These are phyloP conservation scores for Mamestra configurata DNA, from an alignment of 1,140 invertebrate species.

Conservation along the genomic window DNA sequence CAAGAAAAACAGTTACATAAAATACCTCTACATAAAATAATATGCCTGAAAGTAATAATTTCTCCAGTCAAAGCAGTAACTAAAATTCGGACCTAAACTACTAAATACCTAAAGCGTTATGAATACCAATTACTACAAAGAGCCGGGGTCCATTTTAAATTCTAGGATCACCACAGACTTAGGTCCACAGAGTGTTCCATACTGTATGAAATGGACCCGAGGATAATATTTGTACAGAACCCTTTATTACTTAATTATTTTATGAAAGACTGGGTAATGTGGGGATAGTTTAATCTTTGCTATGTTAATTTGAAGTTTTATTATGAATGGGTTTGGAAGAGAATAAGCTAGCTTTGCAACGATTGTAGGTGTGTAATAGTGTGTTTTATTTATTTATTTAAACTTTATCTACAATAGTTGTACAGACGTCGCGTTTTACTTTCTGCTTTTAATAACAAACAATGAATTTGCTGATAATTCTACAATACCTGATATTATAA, in stretches of 20 bases:
- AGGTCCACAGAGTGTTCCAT: not conserved
- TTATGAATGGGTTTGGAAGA: not conserved
- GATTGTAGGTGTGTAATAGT: too few relatives aligned
- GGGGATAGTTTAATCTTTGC: not conserved
- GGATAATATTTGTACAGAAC: not conserved
- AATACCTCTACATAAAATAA: too few relatives aligned
- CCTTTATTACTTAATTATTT: not conserved
- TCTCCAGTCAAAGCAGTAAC: not conserved
- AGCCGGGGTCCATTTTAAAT: not conserved
- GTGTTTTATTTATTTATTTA: too few relatives aligned
- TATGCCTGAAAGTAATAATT: too few relatives aligned
- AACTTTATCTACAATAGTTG: too few relatives aligned
- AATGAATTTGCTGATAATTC: too few relatives aligned
- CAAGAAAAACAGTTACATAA: too few relatives aligned
- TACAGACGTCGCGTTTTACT: too few relatives aligned
- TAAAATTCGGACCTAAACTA: not conserved
- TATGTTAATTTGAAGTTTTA: not conserved
- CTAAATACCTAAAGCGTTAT: not conserved
- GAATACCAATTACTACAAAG: not conserved
- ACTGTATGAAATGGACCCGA: not conserved
- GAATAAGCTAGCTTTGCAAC: too few relatives aligned
- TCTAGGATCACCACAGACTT: not conserved
- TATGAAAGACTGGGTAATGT: not conserved
- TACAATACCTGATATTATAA: too few relatives aligned
- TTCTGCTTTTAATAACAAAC: too few relatives aligned